A percentile compares a stretch with the other conserved stretches of the same genome.
phyloP scores from a whole-genome alignment of 2,888 invertebrate species.

The Anorthoa munda region DNA sequence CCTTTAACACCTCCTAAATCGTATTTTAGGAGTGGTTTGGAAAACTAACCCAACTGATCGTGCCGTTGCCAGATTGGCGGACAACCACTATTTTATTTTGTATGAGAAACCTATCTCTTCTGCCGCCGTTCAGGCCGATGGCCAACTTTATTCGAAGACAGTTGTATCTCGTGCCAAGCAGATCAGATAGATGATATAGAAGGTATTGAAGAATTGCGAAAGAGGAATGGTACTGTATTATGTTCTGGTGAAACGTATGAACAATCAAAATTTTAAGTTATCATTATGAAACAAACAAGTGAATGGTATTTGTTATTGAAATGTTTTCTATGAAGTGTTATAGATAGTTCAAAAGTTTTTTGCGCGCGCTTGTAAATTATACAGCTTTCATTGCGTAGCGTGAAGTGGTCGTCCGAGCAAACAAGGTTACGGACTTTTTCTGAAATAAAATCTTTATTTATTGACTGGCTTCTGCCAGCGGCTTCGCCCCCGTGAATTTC shows the following conservation, averaged over 20 bases:
- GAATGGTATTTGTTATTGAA: not conserved
- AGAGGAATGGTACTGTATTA: not conserved
- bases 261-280: not conserved
- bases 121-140: not conserved
- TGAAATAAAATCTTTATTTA: too few relatives aligned
- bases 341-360: too few relatives aligned
- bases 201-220: slow-evolving; percentile 21
- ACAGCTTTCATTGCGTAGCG: too few relatives aligned
- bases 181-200: not conserved
- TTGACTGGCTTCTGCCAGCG: too few relatives aligned
- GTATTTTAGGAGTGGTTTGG: too few relatives aligned
- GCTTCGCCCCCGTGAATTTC: too few relatives aligned
- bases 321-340: not conserved
- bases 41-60: not conserved
- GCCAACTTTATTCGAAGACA: slow-evolving; percentile 5
- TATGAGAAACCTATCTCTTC: not conserved
- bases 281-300: not conserved
- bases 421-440: too few relatives aligned
- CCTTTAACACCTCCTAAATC: too few relatives aligned
- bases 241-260: not conserved
- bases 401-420: too few relatives aligned
- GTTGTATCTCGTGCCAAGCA: slow-evolving; percentile 5
- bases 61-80: not conserved
- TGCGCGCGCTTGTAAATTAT: too few relatives aligned
- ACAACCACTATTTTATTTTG: slow-evolving; percentile 6